Percentiles rank a stretch among this genome's conserved stretches.
Evolutionary conservation across 2,113 vertebrate species (phyloP).

Genomic region (Charina bottae): DNA sequence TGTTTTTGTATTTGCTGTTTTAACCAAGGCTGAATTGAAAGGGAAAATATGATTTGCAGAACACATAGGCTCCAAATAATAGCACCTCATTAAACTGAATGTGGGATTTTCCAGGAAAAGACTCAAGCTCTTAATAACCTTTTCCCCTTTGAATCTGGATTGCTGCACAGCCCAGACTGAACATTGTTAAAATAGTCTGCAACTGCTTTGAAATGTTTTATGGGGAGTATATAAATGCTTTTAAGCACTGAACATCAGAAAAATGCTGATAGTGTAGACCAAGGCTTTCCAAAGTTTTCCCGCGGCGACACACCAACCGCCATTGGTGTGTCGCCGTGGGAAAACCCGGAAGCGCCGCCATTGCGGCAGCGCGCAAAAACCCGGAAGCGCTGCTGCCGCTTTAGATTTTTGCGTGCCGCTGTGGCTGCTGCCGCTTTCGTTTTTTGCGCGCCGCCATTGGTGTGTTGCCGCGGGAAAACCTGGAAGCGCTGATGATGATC

Average conservation of each 20-base stretch:
- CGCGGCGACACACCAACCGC: too few relatives aligned
- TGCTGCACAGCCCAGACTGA: background rate
- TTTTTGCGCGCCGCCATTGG: too few relatives aligned
- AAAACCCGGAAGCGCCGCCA: too few relatives aligned
- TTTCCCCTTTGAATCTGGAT: background rate
- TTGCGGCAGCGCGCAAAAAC: too few relatives aligned
- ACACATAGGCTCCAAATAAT: background rate
- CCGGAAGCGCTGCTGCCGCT: too few relatives aligned
- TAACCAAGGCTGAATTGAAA: background rate
- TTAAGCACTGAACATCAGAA: background rate
- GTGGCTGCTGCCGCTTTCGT: too few relatives aligned
- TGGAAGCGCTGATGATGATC: too few relatives aligned
- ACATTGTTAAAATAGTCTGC: background rate
- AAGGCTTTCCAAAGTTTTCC: too few relatives aligned
- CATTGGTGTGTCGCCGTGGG: too few relatives aligned
- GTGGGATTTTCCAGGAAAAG: background rate
- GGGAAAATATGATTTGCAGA: background rate
- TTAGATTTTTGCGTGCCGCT: too few relatives aligned
- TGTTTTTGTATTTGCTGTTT: background rate
- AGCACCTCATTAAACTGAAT: background rate
- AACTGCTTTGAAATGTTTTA: background rate
- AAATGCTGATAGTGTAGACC: background rate
- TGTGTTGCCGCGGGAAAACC: too few relatives aligned
- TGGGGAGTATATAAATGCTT: background rate
- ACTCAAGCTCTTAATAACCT: background rate